Evolutionary conservation across 1,140 invertebrate genomes (phyloP).

Genomic region (Drosophila mauritiana): DNA sequence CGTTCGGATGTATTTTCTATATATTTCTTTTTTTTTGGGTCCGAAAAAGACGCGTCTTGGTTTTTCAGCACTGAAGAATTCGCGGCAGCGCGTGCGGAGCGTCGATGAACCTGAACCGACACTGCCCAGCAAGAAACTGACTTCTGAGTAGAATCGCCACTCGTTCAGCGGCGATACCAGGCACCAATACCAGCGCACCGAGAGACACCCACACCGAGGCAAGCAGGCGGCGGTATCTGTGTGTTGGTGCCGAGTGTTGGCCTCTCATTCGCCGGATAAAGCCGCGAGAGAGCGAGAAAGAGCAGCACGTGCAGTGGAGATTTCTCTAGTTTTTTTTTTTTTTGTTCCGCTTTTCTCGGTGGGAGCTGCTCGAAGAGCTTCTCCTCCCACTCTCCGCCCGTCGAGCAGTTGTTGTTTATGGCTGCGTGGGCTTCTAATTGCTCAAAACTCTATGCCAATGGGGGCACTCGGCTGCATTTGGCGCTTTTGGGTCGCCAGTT

Average conservation of each 20-base stretch:
- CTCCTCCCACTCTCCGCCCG: slow-evolving; percentile 24
- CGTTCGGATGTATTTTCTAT: background rate
- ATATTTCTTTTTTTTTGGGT: background rate
- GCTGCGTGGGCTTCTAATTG: slow-evolving; percentile 84
- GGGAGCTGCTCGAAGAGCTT: slow-evolving; percentile 36
- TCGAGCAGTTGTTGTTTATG: slow-evolving; percentile 73
- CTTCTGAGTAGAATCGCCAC: slow-evolving; percentile 76
- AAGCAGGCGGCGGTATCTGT: slow-evolving; percentile 7
- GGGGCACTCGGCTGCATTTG: slow-evolving; percentile 79
- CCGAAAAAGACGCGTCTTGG: slow-evolving; percentile 34
- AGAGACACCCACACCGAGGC: slow-evolving; percentile 55
- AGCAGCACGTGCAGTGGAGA: slow-evolving; percentile 63
- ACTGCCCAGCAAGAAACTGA: slow-evolving; percentile 82
- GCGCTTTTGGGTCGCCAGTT: slow-evolving; percentile 31
- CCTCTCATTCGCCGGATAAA: slow-evolving; percentile 81
- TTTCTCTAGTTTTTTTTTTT: slow-evolving; percentile 35
- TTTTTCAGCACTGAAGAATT: slow-evolving; percentile 39
- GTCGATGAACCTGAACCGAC: slow-evolving; percentile 83
- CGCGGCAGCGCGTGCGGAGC: slow-evolving; percentile 69
- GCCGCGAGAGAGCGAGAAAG: slow-evolving; percentile 35
- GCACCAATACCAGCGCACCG: slow-evolving; percentile 7
- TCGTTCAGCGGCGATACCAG: slow-evolving; percentile 15
- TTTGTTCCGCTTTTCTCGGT: slow-evolving; percentile 7
- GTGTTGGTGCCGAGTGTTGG: slow-evolving; percentile 39
- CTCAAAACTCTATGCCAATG: slow-evolving; percentile 83